Evolutionary conservation across 2,888 invertebrate species (phyloP).

Genomic region (Malacosoma neustria): DNA sequence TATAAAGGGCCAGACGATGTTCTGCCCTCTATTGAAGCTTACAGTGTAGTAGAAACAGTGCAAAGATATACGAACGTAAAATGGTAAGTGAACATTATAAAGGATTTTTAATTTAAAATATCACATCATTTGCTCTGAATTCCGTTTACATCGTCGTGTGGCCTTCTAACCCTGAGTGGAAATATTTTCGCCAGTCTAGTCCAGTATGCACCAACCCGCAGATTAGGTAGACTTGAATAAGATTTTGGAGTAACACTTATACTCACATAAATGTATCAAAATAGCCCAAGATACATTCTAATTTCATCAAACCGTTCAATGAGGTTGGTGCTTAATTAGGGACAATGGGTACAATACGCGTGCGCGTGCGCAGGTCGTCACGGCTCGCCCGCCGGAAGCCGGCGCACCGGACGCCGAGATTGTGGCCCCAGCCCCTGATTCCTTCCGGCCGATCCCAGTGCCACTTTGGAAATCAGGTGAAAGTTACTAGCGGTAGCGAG

Average conservation of each 20-base stretch:
- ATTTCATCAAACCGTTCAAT: not conserved
- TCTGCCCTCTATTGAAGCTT: slow-evolving; percentile 6
- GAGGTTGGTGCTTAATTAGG: not conserved
- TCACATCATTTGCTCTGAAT: no score
- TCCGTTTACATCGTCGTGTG: no score
- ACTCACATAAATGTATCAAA: not conserved
- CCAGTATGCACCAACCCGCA: no score
- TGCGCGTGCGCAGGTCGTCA: slow-evolving; percentile 44
- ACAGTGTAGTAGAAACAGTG: not conserved
- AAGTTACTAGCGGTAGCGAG: slow-evolving; percentile 9
- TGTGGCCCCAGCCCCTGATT: slow-evolving; percentile 66
- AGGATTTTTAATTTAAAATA: no score
- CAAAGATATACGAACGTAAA: no score
- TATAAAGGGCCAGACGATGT: slow-evolving; percentile 18
- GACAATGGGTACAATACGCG: slow-evolving; percentile 28
- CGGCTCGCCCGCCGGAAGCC: slow-evolving; percentile 48
- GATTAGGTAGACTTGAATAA: no score
- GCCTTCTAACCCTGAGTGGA: no score
- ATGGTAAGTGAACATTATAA: no score
- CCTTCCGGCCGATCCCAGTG: slow-evolving; percentile 58
- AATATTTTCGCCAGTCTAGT: no score
- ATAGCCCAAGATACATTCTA: not conserved
- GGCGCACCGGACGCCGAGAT: slow-evolving; percentile 62
- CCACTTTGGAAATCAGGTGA: slow-evolving; percentile 14
- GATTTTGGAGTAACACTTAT: no score